Evolutionary conservation across 2,797 vertebrate species (phyloP).

Genomic region (Enteromius mattozi): DNA sequence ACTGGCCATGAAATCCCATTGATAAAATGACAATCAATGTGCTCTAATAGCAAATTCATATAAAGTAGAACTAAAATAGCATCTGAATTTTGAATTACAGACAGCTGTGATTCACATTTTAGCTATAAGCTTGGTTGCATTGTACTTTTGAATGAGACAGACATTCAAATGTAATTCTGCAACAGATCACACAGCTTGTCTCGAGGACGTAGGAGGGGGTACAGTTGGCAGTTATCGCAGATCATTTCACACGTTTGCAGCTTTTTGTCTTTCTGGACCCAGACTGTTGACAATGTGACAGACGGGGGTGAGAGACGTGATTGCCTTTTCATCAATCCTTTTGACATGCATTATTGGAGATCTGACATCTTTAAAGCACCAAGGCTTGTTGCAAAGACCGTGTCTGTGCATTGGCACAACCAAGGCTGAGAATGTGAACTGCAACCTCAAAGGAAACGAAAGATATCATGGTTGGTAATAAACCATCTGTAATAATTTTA

Average conservation of each 20-base stretch:
- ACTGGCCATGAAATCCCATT: neutral
- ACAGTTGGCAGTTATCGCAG: conserved; percentile 73
- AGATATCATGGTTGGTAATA: neutral
- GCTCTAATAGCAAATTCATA: neutral
- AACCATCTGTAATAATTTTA: conserved; percentile 30
- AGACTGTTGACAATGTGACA: conserved; percentile 78
- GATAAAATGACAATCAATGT: neutral
- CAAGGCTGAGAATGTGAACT: conserved; percentile 6
- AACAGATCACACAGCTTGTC: conserved; percentile 67
- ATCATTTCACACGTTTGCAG: conserved; percentile 78
- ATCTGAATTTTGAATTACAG: neutral
- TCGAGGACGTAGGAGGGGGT: conserved; percentile 69
- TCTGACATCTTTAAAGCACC: conserved; percentile 28
- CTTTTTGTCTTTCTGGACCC: conserved; percentile 72
- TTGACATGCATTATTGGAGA: conserved; percentile 44
- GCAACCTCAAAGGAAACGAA: conserved; percentile 17
- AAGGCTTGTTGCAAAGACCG: neutral
- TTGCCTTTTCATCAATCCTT: conserved; percentile 41
- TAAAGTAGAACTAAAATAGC: neutral
- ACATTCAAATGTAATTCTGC: conserved; percentile 18
- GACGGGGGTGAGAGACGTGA: conserved; percentile 54
- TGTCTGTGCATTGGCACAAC: neutral
- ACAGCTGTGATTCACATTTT: neutral
- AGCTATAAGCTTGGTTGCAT: neutral
- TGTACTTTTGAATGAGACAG: conserved; percentile 30